Evolutionary conservation across 1,140 invertebrate genomes (phyloP).

Genomic region (Anoplophora glabripennis): DNA sequence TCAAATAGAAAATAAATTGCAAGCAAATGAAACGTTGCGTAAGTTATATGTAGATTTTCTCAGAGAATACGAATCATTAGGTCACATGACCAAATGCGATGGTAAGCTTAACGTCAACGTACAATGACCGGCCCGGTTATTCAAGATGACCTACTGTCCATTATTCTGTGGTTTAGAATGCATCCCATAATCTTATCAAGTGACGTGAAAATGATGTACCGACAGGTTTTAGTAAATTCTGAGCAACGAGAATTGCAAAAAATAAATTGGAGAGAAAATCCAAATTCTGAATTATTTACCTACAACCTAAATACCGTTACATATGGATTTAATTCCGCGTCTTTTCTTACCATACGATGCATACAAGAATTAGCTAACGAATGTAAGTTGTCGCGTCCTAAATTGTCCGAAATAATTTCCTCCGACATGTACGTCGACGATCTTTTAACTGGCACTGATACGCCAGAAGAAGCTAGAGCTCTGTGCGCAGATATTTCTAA

Average conservation of each 20-base stretch:
- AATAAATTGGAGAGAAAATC: background rate
- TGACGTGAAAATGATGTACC: background rate
- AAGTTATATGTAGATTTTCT: no score
- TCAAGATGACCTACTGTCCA: background rate
- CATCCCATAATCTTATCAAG: background rate
- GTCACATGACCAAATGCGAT: no score
- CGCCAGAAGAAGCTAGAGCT: slow-evolving; percentile 2
- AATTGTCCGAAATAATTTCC: background rate
- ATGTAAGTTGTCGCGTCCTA: background rate
- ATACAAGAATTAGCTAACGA: background rate
- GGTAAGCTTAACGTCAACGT: no score
- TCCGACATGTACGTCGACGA: slow-evolving; percentile 16
- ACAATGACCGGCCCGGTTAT: background rate
- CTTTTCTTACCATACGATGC: slow-evolving; percentile 8
- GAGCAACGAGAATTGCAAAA: background rate
- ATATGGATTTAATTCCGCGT: background rate
- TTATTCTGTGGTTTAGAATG: background rate
- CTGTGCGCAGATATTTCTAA: background rate
- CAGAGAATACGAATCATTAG: no score
- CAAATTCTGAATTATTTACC: background rate
- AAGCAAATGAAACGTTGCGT: no score
- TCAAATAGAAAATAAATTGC: no score
- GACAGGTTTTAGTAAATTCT: background rate
- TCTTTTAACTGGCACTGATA: slow-evolving; percentile 1
- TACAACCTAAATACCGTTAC: no score